phyloP scores from a whole-genome alignment of 2,888 invertebrate species.

The Bombyx huttoni region DNA sequence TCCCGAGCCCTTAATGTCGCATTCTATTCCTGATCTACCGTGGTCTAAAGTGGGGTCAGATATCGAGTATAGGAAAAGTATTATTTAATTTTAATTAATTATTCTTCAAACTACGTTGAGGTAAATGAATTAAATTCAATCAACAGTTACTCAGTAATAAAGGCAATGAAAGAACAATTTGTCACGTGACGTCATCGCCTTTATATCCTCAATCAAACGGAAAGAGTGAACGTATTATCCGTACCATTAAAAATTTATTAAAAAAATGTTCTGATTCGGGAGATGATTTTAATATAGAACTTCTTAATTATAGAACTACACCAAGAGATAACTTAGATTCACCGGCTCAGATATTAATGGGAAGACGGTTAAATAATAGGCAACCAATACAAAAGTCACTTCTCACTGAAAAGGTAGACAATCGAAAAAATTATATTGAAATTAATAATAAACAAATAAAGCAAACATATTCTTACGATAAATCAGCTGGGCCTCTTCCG shows the following conservation, averaged over 20 bases:
- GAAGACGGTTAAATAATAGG: background rate
- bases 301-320: constrained; percentile 3
- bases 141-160: constrained; percentile 4
- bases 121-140: background rate
- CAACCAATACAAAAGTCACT: background rate
- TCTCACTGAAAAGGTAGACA: too few species aligned
- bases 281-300: background rate
- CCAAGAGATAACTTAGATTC: constrained; percentile 1
- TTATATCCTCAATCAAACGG: constrained; percentile 6
- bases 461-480: too few species aligned
- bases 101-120: background rate
- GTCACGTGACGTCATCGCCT: constrained; percentile 3
- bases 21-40: background rate
- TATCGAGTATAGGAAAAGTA: background rate
- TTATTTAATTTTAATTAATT: background rate
- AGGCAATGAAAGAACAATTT: constrained; percentile 6
- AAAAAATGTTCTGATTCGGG: constrained; percentile 5
- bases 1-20: background rate
- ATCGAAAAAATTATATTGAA: too few species aligned
- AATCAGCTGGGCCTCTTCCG: background rate
- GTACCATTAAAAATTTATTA: constrained; percentile 9
- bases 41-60: background rate
- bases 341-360: constrained; percentile 3
- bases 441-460: too few species aligned
- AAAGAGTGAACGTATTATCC: constrained; percentile 1